A percentile compares a stretch with the other conserved stretches of the same genome.
Evolutionary conservation across 2,113 vertebrate species (phyloP).

Genomic region (Notarius quadriscutis): DNA sequence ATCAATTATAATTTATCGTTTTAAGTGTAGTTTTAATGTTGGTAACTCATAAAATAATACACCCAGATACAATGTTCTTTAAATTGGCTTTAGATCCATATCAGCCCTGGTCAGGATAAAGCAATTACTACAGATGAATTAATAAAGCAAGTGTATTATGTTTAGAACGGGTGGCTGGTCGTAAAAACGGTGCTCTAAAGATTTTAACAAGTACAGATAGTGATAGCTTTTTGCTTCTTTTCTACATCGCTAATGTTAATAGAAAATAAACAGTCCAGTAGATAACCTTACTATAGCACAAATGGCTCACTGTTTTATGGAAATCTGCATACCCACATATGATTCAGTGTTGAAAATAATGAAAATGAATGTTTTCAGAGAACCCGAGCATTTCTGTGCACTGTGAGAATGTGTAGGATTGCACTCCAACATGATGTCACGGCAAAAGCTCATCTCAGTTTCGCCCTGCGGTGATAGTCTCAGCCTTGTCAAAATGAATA

Average conservation of each 20-base stretch:
- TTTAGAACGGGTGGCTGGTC: neutral
- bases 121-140: too few species aligned
- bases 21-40: too few species aligned
- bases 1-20: neutral
- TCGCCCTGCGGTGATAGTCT: neutral
- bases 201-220: neutral
- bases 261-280: neutral
- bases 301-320: neutral
- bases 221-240: neutral
- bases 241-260: neutral
- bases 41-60: neutral
- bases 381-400: neutral
- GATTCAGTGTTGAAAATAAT: neutral
- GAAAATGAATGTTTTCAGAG: neutral
- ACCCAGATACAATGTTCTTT: neutral
- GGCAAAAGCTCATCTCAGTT: neutral
- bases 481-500: neutral
- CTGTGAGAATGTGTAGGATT: neutral
- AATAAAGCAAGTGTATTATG: too few species aligned
- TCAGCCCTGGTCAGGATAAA: neutral
- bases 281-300: too few species aligned
- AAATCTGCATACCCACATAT: neutral
- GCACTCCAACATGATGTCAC: neutral
- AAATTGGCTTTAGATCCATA: neutral
- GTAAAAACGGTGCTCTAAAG: too few species aligned